phyloP scores from a whole-genome alignment of 2,888 invertebrate species.

The Drosophila seclusa region DNA sequence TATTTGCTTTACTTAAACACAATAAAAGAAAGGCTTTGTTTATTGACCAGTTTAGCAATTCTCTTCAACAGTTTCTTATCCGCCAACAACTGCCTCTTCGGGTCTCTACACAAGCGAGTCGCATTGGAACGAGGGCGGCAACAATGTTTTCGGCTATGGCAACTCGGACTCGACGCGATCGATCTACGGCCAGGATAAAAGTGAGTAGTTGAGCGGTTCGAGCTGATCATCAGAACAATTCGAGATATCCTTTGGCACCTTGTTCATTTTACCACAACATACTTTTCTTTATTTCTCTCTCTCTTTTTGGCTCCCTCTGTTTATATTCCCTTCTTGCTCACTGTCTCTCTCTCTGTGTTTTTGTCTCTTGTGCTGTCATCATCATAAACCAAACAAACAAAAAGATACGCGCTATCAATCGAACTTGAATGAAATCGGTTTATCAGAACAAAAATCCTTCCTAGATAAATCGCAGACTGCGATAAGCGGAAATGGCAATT shows the following conservation, averaged over 20 bases:
- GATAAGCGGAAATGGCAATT: constrained; percentile 69
- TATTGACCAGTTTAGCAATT: neutral
- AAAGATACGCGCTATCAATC: constrained; percentile 90
- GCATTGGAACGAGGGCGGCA: constrained; percentile 75
- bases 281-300: constrained; percentile 9
- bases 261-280: constrained; percentile 24
- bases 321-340: constrained; percentile 6
- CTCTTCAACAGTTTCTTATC: constrained; percentile 81
- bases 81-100: constrained; percentile 80
- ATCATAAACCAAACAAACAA: constrained; percentile 11
- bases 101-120: constrained; percentile 80
- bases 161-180: constrained; percentile 78
- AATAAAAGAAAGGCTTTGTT: too few relatives aligned
- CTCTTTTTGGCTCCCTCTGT: neutral
- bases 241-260: constrained; percentile 29
- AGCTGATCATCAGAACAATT: constrained; percentile 6
- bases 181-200: constrained; percentile 79
- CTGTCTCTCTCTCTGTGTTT: constrained; percentile 11
- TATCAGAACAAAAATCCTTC: constrained; percentile 89
- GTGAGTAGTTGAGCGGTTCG: constrained; percentile 66
- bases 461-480: constrained; percentile 81
- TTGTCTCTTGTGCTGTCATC: constrained; percentile 32
- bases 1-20: too few relatives aligned
- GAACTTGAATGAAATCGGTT: constrained; percentile 91
- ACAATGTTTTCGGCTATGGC: constrained; percentile 64